A percentile compares a stretch with the other conserved stretches of the same genome.
These are phyloP conservation scores for Stigmatopora nigra DNA, from an alignment of 2,113 vertebrate genomes.

Conservation along the genomic window DNA sequence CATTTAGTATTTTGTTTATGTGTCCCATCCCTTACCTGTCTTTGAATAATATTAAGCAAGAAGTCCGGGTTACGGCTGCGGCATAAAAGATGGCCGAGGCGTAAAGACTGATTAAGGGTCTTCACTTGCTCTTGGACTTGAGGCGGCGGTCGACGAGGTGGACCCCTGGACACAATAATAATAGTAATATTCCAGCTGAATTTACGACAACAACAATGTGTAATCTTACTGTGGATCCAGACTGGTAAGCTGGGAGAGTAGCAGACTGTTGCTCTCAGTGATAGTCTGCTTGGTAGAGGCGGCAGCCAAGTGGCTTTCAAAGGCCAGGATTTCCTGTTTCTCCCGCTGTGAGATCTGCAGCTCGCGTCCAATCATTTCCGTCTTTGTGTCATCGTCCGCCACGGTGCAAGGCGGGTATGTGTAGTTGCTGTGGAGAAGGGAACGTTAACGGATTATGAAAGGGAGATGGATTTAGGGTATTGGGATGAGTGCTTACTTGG, in stretches of 20 bases:
- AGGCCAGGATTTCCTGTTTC: slow-evolving; percentile 95
- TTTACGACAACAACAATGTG: not conserved
- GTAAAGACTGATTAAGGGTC: slow-evolving; percentile 87
- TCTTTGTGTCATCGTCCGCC: slow-evolving; percentile 89
- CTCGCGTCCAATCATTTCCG: slow-evolving; percentile 89
- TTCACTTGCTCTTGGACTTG: slow-evolving; percentile 91
- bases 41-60: slow-evolving; percentile 94
- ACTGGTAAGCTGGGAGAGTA: slow-evolving; percentile 92
- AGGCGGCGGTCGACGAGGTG: slow-evolving; percentile 86
- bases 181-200: not conserved
- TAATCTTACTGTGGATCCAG: slow-evolving; percentile 87
- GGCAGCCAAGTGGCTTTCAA: slow-evolving; percentile 93
- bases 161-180: slow-evolving; percentile 74
- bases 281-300: slow-evolving; percentile 98
- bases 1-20: not conserved
- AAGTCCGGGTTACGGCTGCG: slow-evolving; percentile 94
- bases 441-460: not conserved
- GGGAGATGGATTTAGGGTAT: not conserved
- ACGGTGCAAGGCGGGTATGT: slow-evolving; percentile 91
- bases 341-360: slow-evolving; percentile 92
- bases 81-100: slow-evolving; percentile 90
- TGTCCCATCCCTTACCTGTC: slow-evolving; percentile 74
- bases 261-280: slow-evolving; percentile 92
- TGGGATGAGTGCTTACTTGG: slow-evolving; percentile 74
- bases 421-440: slow-evolving; percentile 77